Percentiles rank a stretch among this genome's conserved stretches.
phyloP scores from a whole-genome alignment of 2,888 invertebrate genomes.

The Acheta domesticus region DNA sequence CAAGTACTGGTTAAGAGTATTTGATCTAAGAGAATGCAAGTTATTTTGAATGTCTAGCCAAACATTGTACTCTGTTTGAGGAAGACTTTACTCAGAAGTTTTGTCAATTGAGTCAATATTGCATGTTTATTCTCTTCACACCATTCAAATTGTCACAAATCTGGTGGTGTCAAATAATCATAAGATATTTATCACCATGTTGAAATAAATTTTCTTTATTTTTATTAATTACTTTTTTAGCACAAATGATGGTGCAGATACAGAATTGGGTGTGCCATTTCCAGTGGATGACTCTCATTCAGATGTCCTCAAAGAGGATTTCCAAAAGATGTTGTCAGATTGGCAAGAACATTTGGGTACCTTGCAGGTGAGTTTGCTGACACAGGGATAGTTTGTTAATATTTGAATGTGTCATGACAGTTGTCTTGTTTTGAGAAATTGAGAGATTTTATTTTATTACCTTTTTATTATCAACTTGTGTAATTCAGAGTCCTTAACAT shows the following conservation, averaged over 20 bases:
- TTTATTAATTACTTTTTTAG: not conserved
- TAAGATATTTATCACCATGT: not conserved
- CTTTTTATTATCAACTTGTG: not conserved
- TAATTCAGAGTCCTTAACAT: not conserved
- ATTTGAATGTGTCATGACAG: too few species aligned
- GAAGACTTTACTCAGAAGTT: too few species aligned
- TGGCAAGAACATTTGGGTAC: conserved; percentile 53
- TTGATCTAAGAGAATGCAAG: too few species aligned
- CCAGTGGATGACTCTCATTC: conserved; percentile 40
- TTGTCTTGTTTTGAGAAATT: too few species aligned
- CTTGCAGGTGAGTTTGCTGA: conserved; percentile 46
- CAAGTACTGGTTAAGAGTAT: too few species aligned
- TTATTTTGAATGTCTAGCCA: too few species aligned
- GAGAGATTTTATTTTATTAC: too few species aligned
- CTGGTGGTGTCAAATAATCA: too few species aligned
- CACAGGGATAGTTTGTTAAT: not conserved
- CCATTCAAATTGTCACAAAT: too few species aligned
- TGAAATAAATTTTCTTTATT: not conserved
- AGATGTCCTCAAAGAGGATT: conserved; percentile 49
- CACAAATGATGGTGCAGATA: conserved; percentile 47
- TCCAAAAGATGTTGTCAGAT: conserved; percentile 52
- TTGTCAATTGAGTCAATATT: too few species aligned
- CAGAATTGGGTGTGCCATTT: conserved; percentile 46
- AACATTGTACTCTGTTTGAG: too few species aligned
- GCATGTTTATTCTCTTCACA: too few species aligned